Conservation (phyloP, 2,113 vertebrate species). For the Halichoeres trimaculatus region DNA sequence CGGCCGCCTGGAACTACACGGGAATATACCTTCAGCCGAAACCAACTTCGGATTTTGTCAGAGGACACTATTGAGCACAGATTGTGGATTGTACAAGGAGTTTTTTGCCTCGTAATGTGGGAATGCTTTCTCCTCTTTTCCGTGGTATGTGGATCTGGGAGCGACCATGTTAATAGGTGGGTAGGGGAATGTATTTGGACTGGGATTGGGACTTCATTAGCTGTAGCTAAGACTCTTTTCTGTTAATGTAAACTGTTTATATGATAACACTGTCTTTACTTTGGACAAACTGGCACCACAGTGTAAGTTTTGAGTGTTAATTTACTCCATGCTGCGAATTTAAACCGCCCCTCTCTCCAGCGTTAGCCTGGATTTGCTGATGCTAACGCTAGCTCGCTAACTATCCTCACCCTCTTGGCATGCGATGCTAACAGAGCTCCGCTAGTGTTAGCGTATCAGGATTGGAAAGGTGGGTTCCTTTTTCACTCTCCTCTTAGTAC, state of each 20-base stretch:
- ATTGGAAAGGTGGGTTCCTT: slow-evolving; percentile 38
- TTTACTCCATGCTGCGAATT: background rate
- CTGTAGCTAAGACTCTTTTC: slow-evolving; percentile 12
- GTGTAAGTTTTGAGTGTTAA: background rate
- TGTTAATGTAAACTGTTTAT: background rate
- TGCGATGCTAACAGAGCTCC: slow-evolving; percentile 62
- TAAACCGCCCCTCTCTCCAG: slow-evolving; percentile 8
- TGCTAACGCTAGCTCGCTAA: slow-evolving; percentile 61
- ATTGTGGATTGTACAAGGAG: slow-evolving; percentile 30
- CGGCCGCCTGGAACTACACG: background rate
- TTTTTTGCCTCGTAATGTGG: slow-evolving; percentile 55
- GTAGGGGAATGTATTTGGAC: slow-evolving; percentile 81
- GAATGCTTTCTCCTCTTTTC: slow-evolving; percentile 78
- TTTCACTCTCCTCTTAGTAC: background rate
- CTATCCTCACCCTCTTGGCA: slow-evolving; percentile 40
- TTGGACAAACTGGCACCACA: background rate
- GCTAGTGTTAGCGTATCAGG: slow-evolving; percentile 58
- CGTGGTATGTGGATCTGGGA: slow-evolving; percentile 84
- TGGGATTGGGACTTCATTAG: slow-evolving; percentile 48
- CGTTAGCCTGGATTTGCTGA: slow-evolving; percentile 1
- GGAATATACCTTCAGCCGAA: background rate
- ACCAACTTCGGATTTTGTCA: background rate
- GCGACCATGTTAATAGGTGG: slow-evolving; percentile 88
- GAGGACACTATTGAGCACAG: background rate
- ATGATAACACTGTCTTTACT: background rate